These are phyloP conservation scores for Chaetorhynchus papuensis DNA, from an alignment of 2,113 vertebrate species.

Conservation along the genomic window DNA sequence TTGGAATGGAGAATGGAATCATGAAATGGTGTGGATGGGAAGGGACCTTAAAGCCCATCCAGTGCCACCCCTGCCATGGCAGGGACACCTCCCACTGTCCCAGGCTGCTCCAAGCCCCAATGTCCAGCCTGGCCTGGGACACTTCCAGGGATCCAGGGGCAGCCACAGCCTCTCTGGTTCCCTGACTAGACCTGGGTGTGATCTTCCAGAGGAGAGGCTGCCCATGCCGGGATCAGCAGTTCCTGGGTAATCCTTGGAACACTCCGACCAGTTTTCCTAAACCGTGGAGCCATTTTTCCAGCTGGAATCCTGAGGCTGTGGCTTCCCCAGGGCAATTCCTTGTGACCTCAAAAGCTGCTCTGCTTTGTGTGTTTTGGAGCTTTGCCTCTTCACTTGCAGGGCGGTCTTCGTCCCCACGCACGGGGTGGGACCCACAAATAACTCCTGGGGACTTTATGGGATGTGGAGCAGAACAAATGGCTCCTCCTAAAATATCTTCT, in stretches of 20 bases:
- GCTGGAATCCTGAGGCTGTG: rapidly evolving
- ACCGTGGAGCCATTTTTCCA: neutral
- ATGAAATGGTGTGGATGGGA: neutral
- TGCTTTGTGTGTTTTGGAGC: neutral
- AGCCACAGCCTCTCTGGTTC: neutral
- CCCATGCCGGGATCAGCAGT: rapidly evolving
- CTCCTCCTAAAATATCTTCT: neutral
- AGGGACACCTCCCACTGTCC: neutral
- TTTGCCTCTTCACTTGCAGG: neutral
- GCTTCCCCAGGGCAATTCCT: neutral
- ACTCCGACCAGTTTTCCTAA: rapidly evolving
- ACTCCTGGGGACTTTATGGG: neutral
- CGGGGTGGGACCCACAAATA: neutral
- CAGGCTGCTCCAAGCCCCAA: neutral
- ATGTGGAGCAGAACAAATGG: neutral
- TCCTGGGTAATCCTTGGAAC: neutral
- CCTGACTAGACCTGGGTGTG: too few species aligned
- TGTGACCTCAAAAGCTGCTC: neutral
- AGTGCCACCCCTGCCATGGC: neutral
- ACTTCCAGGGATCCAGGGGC: neutral
- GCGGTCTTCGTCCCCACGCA: neutral
- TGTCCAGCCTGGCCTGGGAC: neutral
- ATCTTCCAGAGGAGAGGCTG: neutral
- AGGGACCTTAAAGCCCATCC: neutral
- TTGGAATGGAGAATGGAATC: neutral